Base-by-base conservation (phyloP, 2,888 invertebrate genomes). In the Belgica antarctica region DNA sequence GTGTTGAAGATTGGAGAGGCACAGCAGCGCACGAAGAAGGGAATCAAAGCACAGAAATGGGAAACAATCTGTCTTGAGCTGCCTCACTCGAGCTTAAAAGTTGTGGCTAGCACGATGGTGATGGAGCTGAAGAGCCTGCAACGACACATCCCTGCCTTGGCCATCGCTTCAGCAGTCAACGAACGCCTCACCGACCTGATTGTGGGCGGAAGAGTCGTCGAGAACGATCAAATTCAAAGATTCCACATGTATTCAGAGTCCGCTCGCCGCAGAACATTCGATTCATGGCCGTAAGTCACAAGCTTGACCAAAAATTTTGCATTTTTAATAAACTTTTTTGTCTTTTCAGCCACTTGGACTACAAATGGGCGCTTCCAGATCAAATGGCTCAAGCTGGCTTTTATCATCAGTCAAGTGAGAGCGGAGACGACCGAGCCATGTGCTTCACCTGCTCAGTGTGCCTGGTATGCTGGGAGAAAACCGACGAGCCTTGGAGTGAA, bases 361-460 rank as follows among this genome's bases (percentile, higher is more conserved):
- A 46, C 76, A 93, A 93, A 80, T 96, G 96, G 95, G 96, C 96
- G 3, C 79, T 95, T 71, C 96, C 96, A 0, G 93, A 94, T 75
- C 93, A 94, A 77, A 96, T 96, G 96, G 95, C 96, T 3, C 94
- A 96, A 78, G 96, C 96, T 1, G 96, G 96, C 15, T 96, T 96
- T 81, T 96, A 94, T 81, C 94, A 96, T 80, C 93, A 95, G 78
- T 95, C 96, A 0, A 90, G 92, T 70, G 85, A 88, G 1, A 87
- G 89, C 27, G 94, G 94, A 2, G 94, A 95, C 77, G 96, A 96
- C 81, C 85, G 96, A 72, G 96, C 95, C 5, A 92, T 96, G 92
- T 96, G 96, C 78, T 96, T 96, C 80, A 94, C 93, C 0, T 96
- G 96, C 79, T 90, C 89, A 75, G 94, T 96, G 8, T 96, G 96